These are phyloP conservation scores for Exephanes ischioxanthus DNA, from an alignment of 2,888 invertebrate genomes.

Conservation along the genomic window DNA sequence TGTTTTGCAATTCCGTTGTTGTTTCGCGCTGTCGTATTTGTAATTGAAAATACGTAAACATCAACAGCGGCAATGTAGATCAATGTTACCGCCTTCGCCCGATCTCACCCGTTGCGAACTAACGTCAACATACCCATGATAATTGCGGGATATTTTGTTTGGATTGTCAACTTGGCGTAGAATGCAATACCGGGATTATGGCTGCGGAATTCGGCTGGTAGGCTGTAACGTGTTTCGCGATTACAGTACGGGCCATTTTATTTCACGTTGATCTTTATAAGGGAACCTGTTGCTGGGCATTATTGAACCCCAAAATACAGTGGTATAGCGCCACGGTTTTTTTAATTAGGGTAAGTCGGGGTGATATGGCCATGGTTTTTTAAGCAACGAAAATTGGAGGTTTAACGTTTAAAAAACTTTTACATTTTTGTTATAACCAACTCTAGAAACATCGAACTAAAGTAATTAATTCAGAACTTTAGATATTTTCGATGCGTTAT, in stretches of 20 bases:
- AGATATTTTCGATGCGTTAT: no score
- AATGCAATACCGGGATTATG: no score
- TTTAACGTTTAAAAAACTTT: no score
- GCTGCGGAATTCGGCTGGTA: neutral
- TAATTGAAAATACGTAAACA: neutral
- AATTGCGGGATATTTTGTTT: neutral
- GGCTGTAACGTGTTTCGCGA: neutral
- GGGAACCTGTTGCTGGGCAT: slow-evolving; percentile 1
- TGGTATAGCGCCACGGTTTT: neutral
- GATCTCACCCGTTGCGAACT: neutral
- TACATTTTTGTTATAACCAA: no score
- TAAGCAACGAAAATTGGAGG: no score
- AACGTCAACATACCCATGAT: neutral
- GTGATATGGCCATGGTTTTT: no score
- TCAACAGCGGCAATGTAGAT: neutral
- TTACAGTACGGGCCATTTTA: neutral
- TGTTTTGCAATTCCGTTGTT: neutral
- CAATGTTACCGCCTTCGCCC: neutral
- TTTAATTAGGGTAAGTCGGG: no score
- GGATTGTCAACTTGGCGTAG: neutral
- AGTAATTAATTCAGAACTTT: no score
- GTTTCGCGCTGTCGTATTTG: neutral
- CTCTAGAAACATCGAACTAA: no score
- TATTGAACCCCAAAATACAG: neutral
- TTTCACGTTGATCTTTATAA: neutral